A percentile compares a stretch with the other conserved stretches of the same genome.
These are phyloP conservation scores for Halesus radiatus DNA, from an alignment of 1,140 invertebrate species.

Conservation along the genomic window DNA sequence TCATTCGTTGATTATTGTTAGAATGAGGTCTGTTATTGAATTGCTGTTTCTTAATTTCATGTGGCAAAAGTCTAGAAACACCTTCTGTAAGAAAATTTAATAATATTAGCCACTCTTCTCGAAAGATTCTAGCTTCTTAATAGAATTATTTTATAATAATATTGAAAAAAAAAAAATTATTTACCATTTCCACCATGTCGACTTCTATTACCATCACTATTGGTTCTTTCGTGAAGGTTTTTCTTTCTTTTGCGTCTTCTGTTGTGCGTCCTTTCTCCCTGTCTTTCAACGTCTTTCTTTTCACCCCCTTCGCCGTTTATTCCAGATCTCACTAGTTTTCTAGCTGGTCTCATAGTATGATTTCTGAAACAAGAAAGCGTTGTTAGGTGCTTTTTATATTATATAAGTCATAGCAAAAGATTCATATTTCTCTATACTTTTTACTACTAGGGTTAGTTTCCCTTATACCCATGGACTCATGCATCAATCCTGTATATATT, in stretches of 20 bases:
- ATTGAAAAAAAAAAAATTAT: no score
- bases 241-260: slow-evolving; percentile 35
- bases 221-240: not conserved
- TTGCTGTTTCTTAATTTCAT: not conserved
- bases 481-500: no score
- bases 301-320: slow-evolving; percentile 59
- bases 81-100: slow-evolving; percentile 4
- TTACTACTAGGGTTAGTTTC: not conserved
- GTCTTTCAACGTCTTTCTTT: slow-evolving; percentile 50
- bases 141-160: no score
- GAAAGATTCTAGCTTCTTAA: no score
- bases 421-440: no score
- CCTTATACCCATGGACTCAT: no score
- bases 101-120: not conserved
- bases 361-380: not conserved
- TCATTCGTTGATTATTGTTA: not conserved
- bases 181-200: slow-evolving; percentile 21
- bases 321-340: slow-evolving; percentile 63
- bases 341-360: slow-evolving; percentile 60
- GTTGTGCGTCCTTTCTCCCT: slow-evolving; percentile 25
- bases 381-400: not conserved
- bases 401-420: no score
- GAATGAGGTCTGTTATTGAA: not conserved
- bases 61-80: not conserved
- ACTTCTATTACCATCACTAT: not conserved